Base-by-base conservation (phyloP, 2,113 vertebrate species). In the Strix aluco region DNA sequence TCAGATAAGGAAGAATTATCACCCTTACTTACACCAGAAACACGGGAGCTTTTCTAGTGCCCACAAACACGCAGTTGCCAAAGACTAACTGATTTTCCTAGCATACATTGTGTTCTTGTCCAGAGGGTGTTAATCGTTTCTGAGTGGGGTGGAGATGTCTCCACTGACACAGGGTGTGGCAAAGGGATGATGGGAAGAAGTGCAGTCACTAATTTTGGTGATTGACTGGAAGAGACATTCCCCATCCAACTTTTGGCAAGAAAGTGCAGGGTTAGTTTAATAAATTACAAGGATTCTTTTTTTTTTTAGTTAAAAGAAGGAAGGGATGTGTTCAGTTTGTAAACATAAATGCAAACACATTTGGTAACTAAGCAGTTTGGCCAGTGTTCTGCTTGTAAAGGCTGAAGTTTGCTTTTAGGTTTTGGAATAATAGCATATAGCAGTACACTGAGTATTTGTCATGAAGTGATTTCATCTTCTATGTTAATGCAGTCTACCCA, bases 361-460 rank as follows among this genome's bases (percentile, higher is more conserved):
- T 77, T 75, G 94, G 96, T 96, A 96, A 95, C 96, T 90, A 97
- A 89, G 96, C 77, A 93, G 66, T 71, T 90, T 97, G 95, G 94
- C 96, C 55, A 46, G 46, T 3, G 1, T 83, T 57, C 79, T 93
- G 83, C 94, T 95, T 91, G 90, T 90, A 92, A 94, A 96, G 84
- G 55, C 66, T 51, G 72, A 93, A 94, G 32, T 92, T 93, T 88
- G 85, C 78, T 74, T 23, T 81, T 92, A 81, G 79, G 44, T 36
- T 94, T 88, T 77, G 77, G 81, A 94, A 97, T 86, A 96, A 94
- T 58, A 95, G 38, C 42, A 30, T 87, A n/a, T 17, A 94, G 85
- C 74, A 96, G 69, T 81, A 88, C 81, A 63, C 62, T 47, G 66
- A 71, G 75, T 90, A 75, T 96, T 94, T 94, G 86, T 96, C 77